phyloP scores from a whole-genome alignment of 1,140 invertebrate genomes.

The Papilio aristodemus region DNA sequence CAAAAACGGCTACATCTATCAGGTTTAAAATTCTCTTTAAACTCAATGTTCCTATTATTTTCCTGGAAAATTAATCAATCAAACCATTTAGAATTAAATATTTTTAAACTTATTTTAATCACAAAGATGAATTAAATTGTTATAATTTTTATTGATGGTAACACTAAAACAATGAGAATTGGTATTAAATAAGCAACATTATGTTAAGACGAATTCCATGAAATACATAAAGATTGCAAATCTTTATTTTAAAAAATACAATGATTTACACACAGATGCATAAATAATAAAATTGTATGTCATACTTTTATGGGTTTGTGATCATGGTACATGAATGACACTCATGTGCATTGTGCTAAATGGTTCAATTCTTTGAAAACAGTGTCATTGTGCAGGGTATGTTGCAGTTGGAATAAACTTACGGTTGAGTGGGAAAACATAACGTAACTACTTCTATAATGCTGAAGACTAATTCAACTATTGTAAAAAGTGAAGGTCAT shows the following conservation, averaged over 20 bases:
- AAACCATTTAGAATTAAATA: not conserved
- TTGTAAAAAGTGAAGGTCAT: not conserved
- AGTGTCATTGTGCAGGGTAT: not conserved
- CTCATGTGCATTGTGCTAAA: not conserved
- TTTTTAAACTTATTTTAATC: not conserved
- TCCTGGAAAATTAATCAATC: constrained; percentile 62
- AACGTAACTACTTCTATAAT: constrained; percentile 20
- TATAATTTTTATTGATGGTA: not conserved
- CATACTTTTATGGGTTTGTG: not conserved
- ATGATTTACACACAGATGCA: not conserved
- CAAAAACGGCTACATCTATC: constrained; percentile 93
- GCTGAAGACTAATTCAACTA: constrained; percentile 1
- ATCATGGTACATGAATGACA: not conserved
- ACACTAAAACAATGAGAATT: too few species aligned
- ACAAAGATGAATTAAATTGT: not conserved
- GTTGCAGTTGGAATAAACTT: constrained; percentile 17
- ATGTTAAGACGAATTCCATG: too few species aligned
- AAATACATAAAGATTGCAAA: too few species aligned
- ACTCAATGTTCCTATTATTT: constrained; percentile 79
- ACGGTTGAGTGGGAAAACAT: constrained; percentile 9
- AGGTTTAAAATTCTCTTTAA: constrained; percentile 89
- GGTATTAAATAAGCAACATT: not conserved
- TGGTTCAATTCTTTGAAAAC: not conserved
- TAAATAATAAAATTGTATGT: not conserved
- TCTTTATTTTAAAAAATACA: not conserved